phyloP scores from a whole-genome alignment of 2,113 vertebrate genomes.

The Lepus americanus region DNA sequence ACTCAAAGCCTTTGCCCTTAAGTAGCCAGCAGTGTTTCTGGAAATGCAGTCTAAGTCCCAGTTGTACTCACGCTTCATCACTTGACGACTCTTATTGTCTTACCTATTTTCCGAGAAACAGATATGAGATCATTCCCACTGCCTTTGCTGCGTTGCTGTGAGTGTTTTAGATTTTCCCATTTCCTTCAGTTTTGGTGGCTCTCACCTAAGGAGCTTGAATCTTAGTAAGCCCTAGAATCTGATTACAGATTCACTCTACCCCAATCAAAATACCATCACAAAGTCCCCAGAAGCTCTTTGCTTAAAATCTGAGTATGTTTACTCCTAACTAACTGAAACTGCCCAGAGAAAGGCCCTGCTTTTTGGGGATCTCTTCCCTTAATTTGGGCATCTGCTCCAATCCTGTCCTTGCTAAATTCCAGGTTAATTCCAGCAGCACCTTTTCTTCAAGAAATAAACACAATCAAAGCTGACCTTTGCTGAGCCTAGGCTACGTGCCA shows the following conservation, averaged over 20 bases:
- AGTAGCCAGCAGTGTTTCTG: neutral
- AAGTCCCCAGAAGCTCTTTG: neutral
- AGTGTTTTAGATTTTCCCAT: neutral
- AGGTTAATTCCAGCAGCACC: neutral
- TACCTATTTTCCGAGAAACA: slow-evolving; percentile 38
- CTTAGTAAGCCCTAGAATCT: slow-evolving; percentile 17
- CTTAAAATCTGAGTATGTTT: slow-evolving; percentile 1
- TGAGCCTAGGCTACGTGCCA: neutral
- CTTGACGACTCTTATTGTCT: neutral
- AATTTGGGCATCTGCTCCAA: neutral
- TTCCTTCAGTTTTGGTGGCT: slow-evolving; percentile 14
- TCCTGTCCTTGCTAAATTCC: neutral
- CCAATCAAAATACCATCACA: neutral
- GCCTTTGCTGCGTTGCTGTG: slow-evolving; percentile 28
- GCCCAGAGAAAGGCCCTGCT: neutral
- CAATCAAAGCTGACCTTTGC: neutral
- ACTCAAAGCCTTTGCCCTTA: neutral
- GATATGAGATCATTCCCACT: neutral
- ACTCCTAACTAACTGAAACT: slow-evolving; percentile 30
- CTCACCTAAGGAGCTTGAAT: neutral
- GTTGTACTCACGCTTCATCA: neutral
- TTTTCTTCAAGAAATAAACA: slow-evolving; percentile 21
- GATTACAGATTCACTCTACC: neutral
- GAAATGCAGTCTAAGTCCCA: neutral
- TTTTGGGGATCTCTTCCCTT: neutral